These are phyloP conservation scores for Microcebus lehilahytsara DNA, from an alignment of 2,113 vertebrate species.

Conservation along the genomic window DNA sequence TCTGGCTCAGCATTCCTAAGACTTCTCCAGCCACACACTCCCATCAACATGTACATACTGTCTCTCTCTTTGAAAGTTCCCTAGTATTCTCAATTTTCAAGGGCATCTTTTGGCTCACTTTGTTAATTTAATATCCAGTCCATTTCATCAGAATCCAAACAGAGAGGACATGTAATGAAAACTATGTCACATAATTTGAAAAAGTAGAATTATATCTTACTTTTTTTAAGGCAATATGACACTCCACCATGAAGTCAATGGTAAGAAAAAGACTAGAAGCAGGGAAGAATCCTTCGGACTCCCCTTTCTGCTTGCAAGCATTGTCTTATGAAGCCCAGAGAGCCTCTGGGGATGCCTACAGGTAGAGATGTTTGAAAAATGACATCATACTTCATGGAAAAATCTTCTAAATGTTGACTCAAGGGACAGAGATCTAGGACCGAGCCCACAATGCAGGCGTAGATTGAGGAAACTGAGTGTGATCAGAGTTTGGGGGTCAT, in stretches of 20 bases:
- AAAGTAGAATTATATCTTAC: not conserved
- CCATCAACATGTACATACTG: not conserved
- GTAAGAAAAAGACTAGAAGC: not conserved
- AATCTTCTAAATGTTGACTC: not conserved
- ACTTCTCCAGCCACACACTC: not conserved
- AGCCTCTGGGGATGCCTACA: not conserved
- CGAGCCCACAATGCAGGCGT: not conserved
- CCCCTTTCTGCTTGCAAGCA: not conserved
- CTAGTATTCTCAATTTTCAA: not conserved
- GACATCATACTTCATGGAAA: not conserved
- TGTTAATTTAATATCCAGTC: not conserved
- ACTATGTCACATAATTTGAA: not conserved
- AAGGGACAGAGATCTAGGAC: not conserved
- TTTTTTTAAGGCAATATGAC: not conserved
- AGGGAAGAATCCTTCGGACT: not conserved
- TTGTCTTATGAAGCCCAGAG: not conserved
- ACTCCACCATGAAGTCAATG: not conserved
- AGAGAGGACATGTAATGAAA: not conserved
- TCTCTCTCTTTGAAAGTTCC: not conserved
- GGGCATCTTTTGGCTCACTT: not conserved
- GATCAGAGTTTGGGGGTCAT: not conserved
- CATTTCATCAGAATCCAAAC: not conserved
- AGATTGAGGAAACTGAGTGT: not conserved
- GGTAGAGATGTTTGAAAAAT: not conserved
- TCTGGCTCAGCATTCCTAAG: not conserved